Percentiles rank a stretch among this genome's conserved stretches.
These are phyloP conservation scores for Trichonephila inaurata DNA, from an alignment of 1,140 invertebrate species.

Conservation along the genomic window DNA sequence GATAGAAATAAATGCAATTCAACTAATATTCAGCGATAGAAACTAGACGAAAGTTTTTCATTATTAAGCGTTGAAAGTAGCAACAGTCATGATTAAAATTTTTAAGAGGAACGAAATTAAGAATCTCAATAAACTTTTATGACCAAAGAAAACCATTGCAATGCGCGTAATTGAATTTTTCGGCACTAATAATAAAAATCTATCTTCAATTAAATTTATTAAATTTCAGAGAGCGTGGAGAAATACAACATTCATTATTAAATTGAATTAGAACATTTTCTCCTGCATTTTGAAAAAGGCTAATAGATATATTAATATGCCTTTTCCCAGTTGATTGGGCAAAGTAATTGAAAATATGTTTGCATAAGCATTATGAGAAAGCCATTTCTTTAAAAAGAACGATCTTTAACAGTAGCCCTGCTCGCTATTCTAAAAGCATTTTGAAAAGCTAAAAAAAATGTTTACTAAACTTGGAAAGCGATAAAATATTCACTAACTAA, in stretches of 20 bases:
- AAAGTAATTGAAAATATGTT: conserved; percentile 8
- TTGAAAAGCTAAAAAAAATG: neutral
- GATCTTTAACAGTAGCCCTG: neutral
- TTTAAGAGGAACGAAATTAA: neutral
- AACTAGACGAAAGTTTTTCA: too few relatives aligned
- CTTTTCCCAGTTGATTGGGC: neutral
- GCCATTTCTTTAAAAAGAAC: neutral
- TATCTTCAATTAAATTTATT: neutral
- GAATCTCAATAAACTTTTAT: neutral
- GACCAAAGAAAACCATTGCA: neutral
- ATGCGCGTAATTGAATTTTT: neutral
- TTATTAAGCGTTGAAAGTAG: too few relatives aligned
- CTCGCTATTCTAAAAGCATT: neutral
- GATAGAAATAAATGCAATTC: neutral
- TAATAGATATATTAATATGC: neutral
- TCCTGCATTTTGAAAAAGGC: neutral
- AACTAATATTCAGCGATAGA: too few relatives aligned
- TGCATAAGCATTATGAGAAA: neutral
- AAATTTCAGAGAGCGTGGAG: neutral
- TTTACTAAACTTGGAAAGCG: neutral
- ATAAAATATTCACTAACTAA: conserved; percentile 15
- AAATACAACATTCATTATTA: neutral
- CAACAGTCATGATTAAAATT: too few relatives aligned
- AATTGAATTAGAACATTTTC: conserved; percentile 6
- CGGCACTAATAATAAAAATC: neutral